A percentile compares a stretch with the other conserved stretches of the same genome.
Conservation (phyloP, 2,797 vertebrate species). For the Chiloscyllium punctatum region DNA sequence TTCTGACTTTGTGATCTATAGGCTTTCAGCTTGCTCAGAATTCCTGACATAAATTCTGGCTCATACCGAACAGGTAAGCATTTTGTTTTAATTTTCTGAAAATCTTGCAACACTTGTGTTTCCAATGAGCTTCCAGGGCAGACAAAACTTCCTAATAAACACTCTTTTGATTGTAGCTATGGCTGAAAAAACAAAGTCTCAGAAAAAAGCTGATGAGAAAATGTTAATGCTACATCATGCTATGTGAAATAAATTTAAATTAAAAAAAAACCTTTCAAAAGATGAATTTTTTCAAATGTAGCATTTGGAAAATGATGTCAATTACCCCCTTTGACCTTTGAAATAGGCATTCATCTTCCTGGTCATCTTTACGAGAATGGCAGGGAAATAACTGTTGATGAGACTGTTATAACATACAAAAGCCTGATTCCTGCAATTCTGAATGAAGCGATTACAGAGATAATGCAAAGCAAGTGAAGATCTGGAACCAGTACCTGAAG, state of each 20-base stretch:
- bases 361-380: background rate
- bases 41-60: background rate
- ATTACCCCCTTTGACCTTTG: background rate
- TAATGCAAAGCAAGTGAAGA: background rate
- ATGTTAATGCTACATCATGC: background rate
- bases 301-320: background rate
- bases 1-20: background rate
- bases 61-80: background rate
- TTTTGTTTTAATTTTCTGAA: background rate
- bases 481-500: background rate
- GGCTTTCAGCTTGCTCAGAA: background rate
- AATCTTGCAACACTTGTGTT: background rate
- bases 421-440: background rate
- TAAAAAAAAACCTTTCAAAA: background rate
- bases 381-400: background rate
- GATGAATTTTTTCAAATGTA: background rate
- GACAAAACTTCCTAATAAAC: background rate
- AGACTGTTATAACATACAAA: background rate
- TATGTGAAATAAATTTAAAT: background rate
- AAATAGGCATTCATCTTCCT: background rate
- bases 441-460: background rate
- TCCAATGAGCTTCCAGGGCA: background rate
- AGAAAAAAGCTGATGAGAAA: background rate
- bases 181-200: background rate
- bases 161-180: background rate